Evolutionary conservation across 2,888 invertebrate species (phyloP), one percentile per base, ranked within the genome.

Genomic region (Malacosoma neustria): DNA sequence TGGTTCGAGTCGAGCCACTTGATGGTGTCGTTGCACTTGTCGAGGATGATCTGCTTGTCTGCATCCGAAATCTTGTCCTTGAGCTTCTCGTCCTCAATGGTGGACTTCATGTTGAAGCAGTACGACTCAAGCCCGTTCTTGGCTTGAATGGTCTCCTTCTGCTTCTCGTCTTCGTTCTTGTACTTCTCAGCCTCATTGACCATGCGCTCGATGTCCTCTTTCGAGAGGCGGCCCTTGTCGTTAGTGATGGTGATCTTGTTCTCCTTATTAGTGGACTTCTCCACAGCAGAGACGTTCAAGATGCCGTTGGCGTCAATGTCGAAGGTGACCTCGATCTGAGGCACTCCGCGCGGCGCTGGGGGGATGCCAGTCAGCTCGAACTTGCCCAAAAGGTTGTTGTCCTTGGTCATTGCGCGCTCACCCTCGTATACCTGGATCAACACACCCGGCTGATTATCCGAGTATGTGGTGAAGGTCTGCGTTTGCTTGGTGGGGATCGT

Each of bases 401-500:
- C 97, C 69, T 94, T 96, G 55, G 97, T 97, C 96, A 97, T 96
- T 36, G 96, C 94, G 52, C 97, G 92, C 84, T 97, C 97, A 42
- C 95, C 97, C 86, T 97, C 97, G 65, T 92, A 97, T 1, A 97
- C 96, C 68, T 94, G 93, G 61, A 97, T 96, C 57, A 95, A 87
- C 45, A 97, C 97, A 60, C 96, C 97, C 31, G 98, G 97, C 74
- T 99, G 98, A 85, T 99, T 99, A 82, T 99, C 98, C 0, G 97
- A 95, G 77, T 97, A 98, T 3, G 98, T 98, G 53, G 97, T 97
- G 87, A 98, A 98, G 29, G 95, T 96, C 72, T 98, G 97, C 0
- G 96, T 96, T 77, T 97, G 96, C 81, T 98, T 98, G 43, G 97
- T 97, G 40, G 98, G 98, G 73, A 98, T 98, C 70, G 96, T 96